phyloP scores from a whole-genome alignment of 2,113 vertebrate genomes.

The Sylvilagus bachmani region DNA sequence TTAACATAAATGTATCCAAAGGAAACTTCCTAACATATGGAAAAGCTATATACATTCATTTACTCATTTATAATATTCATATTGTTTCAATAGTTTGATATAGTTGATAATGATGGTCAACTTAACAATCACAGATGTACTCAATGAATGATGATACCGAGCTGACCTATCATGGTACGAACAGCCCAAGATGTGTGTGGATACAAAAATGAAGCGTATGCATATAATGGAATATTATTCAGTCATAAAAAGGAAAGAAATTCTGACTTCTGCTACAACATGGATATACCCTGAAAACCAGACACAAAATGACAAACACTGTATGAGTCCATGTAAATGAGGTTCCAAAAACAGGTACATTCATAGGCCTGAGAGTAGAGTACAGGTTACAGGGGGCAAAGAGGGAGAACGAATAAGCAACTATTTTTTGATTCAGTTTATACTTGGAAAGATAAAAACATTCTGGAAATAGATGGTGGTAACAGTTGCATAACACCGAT shows the following conservation, averaged over 20 bases:
- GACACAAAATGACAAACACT: background rate
- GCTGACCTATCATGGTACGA: slow-evolving; percentile 11
- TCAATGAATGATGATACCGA: background rate
- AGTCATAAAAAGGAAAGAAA: slow-evolving; percentile 28
- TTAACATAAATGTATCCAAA: background rate
- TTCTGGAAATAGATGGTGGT: background rate
- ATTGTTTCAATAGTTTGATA: background rate
- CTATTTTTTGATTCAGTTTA: background rate
- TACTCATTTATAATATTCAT: slow-evolving; percentile 4
- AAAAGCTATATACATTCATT: background rate
- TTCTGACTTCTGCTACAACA: slow-evolving; percentile 1
- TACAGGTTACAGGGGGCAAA: background rate
- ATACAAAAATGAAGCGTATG: background rate
- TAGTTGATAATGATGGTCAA: slow-evolving; percentile 21
- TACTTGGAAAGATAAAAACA: background rate
- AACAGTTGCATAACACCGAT: background rate
- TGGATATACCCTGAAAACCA: background rate
- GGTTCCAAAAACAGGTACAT: background rate
- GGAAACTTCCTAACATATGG: background rate
- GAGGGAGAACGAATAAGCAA: background rate
- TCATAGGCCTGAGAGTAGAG: background rate
- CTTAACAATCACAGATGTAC: background rate
- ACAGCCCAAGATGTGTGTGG: background rate
- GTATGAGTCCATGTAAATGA: background rate
- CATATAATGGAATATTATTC: background rate